A percentile compares a stretch with the other conserved stretches of the same genome.
Conservation (phyloP, 2,888 invertebrate genomes). For the Brachypalpus laphriformis region DNA sequence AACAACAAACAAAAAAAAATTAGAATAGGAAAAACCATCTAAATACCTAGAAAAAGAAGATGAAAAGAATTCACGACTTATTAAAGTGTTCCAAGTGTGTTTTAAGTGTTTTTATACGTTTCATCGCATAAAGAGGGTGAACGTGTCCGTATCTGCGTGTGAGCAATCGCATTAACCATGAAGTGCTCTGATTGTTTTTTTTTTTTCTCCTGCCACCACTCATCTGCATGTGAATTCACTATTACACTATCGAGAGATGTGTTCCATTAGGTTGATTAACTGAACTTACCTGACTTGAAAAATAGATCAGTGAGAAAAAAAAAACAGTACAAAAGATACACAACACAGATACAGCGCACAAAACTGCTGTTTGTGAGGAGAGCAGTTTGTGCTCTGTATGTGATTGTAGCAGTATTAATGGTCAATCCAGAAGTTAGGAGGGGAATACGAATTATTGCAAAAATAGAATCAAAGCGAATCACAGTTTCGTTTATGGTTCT, state of each 20-base stretch:
- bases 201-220: conserved; percentile 3
- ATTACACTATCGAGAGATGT: conserved; percentile 40
- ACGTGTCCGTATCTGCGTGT: not conserved
- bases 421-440: not conserved
- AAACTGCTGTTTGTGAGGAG: too few species aligned
- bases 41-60: not conserved
- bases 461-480: conserved; percentile 20
- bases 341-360: too few species aligned
- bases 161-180: conserved; percentile 38
- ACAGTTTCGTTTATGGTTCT: conserved; percentile 19
- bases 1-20: not conserved
- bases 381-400: not conserved
- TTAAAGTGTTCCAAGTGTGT: conserved; percentile 21
- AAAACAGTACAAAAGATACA: conserved; percentile 10
- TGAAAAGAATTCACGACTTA: conserved; percentile 32
- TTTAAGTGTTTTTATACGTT: conserved; percentile 6
- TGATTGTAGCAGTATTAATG: not conserved
- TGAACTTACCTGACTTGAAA: conserved; percentile 64
- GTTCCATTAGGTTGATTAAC: conserved; percentile 73
- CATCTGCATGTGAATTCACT: conserved; percentile 52
- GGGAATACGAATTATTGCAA: not conserved
- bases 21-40: not conserved
- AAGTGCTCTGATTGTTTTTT: conserved; percentile 44
- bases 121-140: not conserved
- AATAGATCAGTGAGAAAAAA: conserved; percentile 46